Conservation (phyloP, 2,113 vertebrate genomes). For the Istiophorus platypterus region DNA sequence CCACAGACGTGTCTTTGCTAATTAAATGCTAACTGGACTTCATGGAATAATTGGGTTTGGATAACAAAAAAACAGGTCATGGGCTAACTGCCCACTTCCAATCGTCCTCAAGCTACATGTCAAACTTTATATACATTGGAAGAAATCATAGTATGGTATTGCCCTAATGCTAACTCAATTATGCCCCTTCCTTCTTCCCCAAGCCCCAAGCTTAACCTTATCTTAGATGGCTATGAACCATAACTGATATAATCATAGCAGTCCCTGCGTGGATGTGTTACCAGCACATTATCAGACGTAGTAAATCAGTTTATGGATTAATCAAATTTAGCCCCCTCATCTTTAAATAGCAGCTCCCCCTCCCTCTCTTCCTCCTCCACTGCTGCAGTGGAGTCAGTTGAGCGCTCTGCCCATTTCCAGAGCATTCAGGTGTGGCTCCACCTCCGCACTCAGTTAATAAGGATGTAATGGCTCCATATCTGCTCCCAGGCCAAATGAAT, state of each 20-base stretch:
- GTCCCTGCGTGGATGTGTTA: constrained; percentile 75
- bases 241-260: constrained; percentile 79
- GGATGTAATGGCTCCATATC: constrained; percentile 75
- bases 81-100: constrained; percentile 1
- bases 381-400: constrained; percentile 44
- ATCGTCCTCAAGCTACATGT: constrained; percentile 38
- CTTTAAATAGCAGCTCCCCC: constrained; percentile 52
- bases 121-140: constrained; percentile 52
- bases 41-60: neutral
- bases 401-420: constrained; percentile 67
- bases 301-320: constrained; percentile 84
- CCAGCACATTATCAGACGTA: constrained; percentile 76
- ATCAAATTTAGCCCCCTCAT: constrained; percentile 75
- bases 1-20: neutral
- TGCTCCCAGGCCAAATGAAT: constrained; percentile 75
- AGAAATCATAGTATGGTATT: constrained; percentile 54
- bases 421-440: constrained; percentile 79
- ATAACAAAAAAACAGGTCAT: constrained; percentile 13
- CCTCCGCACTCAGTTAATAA: constrained; percentile 77
- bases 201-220: constrained; percentile 75
- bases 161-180: constrained; percentile 70
- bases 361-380: constrained; percentile 12
- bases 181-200: constrained; percentile 38
- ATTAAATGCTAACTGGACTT: constrained; percentile 7
- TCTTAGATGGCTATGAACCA: constrained; percentile 76